Evolutionary conservation across 1,140 invertebrate genomes (phyloP), one percentile per base, ranked within the genome.

Genomic region (Phymorhynchus buccinoides): DNA sequence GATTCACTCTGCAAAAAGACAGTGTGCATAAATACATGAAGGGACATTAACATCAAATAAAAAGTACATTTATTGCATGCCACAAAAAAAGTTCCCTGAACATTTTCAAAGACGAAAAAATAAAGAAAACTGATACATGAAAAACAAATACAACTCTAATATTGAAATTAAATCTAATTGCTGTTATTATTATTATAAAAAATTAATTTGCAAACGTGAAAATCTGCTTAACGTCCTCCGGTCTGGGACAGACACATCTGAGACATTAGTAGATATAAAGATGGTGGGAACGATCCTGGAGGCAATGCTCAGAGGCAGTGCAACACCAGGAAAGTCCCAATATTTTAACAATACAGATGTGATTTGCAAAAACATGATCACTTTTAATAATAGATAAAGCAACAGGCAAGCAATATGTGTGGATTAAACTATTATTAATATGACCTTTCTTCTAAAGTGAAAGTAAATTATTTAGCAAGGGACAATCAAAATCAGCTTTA

Each of bases 1-100:
- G 95, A 91, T 99, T 95, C 68, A 95, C 92, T 35, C 92, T 93
- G 86, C 22, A 88, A 84, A 62, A 52, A 71, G 80, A 75, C 30
- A 75, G 30, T 75, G 68, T 9, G 68, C 35, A 9, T 7, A 6
- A 66, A 66, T 27, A 27, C 62, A 66, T 12, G 22, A 27, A 4
- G n/a, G 3, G 4, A 4, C 9, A 52, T 12, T 22, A 52, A 22
- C 48, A 1, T 68, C 7, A 4, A 68, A n/a, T 22, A 30, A 22
- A 68, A 22, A 1, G 48, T 52, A 14, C 48, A 12, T 71, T 18
- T 12, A 71, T 35, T 6, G 6, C 9, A 32, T 9, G 6, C 9
- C 30, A 71, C 30, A 35, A 37, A 71, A 35, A 71, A 2, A 35
- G 0, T 35, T 35, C 30, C 14, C 7, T 30, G 22, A 78, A 78